phyloP scores from a whole-genome alignment of 92 coral and sea anemone species.

The Porites lobata region DNA sequence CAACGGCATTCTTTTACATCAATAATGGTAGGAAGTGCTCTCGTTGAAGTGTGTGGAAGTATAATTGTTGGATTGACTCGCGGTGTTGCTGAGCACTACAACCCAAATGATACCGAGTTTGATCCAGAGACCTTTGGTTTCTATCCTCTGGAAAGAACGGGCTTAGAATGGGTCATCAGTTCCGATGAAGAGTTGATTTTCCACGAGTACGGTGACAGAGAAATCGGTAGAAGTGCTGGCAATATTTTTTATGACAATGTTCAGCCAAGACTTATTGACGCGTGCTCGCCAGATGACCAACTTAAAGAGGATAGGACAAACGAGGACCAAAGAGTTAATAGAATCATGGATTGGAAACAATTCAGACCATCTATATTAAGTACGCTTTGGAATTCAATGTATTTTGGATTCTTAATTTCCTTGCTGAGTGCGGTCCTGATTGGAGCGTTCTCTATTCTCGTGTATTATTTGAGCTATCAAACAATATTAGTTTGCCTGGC shows the following conservation, averaged over 20 bases:
- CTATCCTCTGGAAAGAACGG: not conserved
- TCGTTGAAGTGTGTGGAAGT: not conserved
- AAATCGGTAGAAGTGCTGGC: not conserved
- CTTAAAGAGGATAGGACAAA: not conserved
- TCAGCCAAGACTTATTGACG: not conserved
- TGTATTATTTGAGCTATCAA: conserved; percentile 4
- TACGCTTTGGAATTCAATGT: conserved; percentile 8
- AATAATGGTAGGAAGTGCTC: not conserved
- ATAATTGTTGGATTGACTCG: not conserved
- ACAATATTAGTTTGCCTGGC: not conserved
- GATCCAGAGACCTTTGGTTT: not conserved
- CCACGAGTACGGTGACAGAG: not conserved
- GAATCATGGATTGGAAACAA: conserved; percentile 6
- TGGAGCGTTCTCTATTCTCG: not conserved
- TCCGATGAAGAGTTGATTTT: not conserved
- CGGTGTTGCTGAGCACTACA: not conserved
- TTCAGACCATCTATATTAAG: not conserved
- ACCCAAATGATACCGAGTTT: not conserved
- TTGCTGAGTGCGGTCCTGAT: not conserved
- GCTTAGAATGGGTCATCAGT: not conserved
- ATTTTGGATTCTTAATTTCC: conserved; percentile 7
- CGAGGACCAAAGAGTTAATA: too few species aligned
- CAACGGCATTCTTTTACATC: not conserved
- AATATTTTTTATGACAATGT: not conserved
- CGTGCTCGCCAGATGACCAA: not conserved